Evolutionary conservation across 2,113 vertebrate species (phyloP).

Genomic region (Prochilodus magdalenae): DNA sequence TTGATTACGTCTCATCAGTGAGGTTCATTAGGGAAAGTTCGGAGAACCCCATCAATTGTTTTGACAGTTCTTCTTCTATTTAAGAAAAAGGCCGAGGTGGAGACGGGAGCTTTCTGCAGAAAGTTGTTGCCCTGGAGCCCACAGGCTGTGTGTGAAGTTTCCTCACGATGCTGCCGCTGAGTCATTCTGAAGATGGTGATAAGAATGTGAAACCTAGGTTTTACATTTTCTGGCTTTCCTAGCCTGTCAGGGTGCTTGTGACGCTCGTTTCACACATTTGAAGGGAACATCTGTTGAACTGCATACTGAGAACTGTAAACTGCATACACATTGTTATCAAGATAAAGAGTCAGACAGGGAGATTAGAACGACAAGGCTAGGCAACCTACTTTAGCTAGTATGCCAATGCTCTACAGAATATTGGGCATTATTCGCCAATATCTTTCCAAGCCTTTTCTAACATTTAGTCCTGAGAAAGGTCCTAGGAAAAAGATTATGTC

Average conservation of each 20-base stretch:
- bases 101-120: conserved; percentile 7
- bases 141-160: conserved; percentile 36
- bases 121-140: conserved; percentile 20
- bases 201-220: conserved; percentile 20
- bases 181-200: conserved; percentile 34
- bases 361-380: not conserved
- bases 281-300: not conserved
- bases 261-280: not conserved
- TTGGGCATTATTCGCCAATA: no score
- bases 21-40: conserved; percentile 38
- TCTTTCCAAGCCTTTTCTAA: no score
- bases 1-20: conserved; percentile 49
- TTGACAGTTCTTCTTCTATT: conserved; percentile 46
- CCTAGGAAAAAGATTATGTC: no score
- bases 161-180: conserved; percentile 17
- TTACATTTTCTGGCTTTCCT: conserved; percentile 3
- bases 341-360: not conserved
- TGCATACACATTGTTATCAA: not conserved
- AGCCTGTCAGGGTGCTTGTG: not conserved
- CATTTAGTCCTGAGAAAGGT: no score
- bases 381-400: not conserved
- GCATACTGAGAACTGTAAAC: not conserved
- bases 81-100: conserved; percentile 28
- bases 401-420: not conserved
- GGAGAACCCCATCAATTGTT: conserved; percentile 35